Evolutionary conservation across 30 jellyfish, hydroid and myxozoan genomes (phyloP), one percentile per base, ranked within the genome.

Genomic region (Cassiopea andromeda): DNA sequence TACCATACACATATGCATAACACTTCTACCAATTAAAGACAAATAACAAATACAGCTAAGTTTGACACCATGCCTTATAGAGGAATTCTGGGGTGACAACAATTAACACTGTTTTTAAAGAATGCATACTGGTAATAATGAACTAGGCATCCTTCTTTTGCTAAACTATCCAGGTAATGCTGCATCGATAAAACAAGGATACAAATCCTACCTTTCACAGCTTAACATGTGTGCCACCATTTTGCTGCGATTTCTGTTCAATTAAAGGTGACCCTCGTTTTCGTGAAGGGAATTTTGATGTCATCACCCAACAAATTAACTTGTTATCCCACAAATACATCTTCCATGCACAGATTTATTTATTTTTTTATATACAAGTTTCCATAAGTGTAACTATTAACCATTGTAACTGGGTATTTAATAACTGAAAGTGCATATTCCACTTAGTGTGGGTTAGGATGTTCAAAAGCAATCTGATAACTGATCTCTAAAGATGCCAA

Each of bases 21-120:
- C 38, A 27, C 38, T 27, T 27, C 38, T 27, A 27, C 38, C 38
- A 27, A 27, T 27, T 27, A 27, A 27, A 27, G 38, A 27, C 38
- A 27, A 27, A 27, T 27, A 27, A 27, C 38, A 27, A 27, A 27
- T 27, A 27, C 38, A 27, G 38, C 38, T 27, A 27, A 27, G 38
- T 27, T 27, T 27, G 38, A 27, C 38, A 27, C 38, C 64, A 54
- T 54, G 10, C 73, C 84, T 10, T 75, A 75, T 8, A 75, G 84
- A 74, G 84, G 84, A 75, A 75, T 75, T 75, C 84, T n/a, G 84
- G 73, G 73, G 84, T 75, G 14, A 75, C 75, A 75, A 75, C 84
- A 75, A 75, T 75, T 45, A 8, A 75, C 19, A 9, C 84, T 45
- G 75, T 75, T 75, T 75, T 75, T 8, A 75, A 10, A 75, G 84